Conservation (phyloP, 1,140 invertebrate genomes). For the Hormaphis cornu region DNA sequence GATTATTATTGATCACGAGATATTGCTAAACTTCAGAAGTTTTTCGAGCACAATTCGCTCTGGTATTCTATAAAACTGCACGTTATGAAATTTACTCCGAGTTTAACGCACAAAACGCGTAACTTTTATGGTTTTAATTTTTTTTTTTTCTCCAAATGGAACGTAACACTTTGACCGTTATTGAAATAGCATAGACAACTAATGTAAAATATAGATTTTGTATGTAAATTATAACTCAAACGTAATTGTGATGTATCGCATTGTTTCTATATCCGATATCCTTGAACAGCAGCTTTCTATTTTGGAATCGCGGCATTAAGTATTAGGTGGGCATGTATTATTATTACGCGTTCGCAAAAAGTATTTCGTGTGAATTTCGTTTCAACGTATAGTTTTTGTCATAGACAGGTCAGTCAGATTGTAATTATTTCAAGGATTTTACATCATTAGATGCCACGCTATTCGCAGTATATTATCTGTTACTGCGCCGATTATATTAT, state of each 20-base stretch:
- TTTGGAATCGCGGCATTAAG: background rate
- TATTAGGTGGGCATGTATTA: too few species aligned
- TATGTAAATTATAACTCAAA: too few species aligned
- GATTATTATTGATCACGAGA: slow-evolving; percentile 1
- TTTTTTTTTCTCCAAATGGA: too few species aligned
- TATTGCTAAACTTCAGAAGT: slow-evolving; percentile 9
- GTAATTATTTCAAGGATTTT: slow-evolving; percentile 25
- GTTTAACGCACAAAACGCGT: too few species aligned
- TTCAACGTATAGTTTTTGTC: background rate
- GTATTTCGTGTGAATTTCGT: background rate
- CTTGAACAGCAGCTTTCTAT: background rate
- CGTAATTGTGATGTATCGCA: background rate
- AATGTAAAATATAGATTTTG: too few species aligned
- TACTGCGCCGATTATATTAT: background rate
- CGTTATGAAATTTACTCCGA: too few species aligned
- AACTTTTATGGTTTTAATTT: too few species aligned
- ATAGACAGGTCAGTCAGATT: too few species aligned
- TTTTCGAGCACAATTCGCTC: background rate
- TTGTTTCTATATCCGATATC: background rate
- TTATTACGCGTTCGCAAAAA: background rate
- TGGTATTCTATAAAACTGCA: too few species aligned
- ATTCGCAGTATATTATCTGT: background rate
- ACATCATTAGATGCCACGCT: background rate
- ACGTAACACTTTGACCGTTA: too few species aligned
- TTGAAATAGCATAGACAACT: too few species aligned